Evolutionary conservation across 2,113 vertebrate genomes (phyloP).

Genomic region (Gobius niger): DNA sequence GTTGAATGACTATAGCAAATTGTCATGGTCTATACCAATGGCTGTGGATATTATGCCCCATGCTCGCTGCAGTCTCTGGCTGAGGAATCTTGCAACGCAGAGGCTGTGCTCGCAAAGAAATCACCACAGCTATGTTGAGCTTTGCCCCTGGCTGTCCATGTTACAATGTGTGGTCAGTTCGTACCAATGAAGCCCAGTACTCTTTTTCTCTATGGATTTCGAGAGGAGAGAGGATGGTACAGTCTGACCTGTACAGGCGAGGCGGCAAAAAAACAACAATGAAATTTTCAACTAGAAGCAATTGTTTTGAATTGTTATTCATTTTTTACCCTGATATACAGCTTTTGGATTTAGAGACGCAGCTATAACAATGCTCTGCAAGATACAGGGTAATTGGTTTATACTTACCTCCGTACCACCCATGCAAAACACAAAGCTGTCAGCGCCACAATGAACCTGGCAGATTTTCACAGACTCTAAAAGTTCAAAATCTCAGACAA

Average conservation of each 20-base stretch:
- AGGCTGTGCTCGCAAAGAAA: conserved; percentile 55
- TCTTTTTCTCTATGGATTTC: conserved; percentile 47
- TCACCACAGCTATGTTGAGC: conserved; percentile 59
- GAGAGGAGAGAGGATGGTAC: conserved; percentile 28
- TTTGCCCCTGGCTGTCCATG: conserved; percentile 61
- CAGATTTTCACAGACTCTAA: too few species aligned
- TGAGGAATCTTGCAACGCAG: conserved; percentile 32
- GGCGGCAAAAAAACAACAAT: neutral
- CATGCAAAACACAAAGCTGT: too few species aligned
- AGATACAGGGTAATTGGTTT: too few species aligned
- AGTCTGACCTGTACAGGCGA: conserved; percentile 22
- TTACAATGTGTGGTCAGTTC: conserved; percentile 62
- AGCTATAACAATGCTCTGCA: too few species aligned
- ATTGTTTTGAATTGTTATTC: too few species aligned
- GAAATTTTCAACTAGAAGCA: too few species aligned
- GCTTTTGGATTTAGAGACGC: too few species aligned
- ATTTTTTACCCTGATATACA: too few species aligned
- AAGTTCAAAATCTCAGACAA: too few species aligned
- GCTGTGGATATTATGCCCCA: conserved; percentile 31
- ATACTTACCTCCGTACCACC: too few species aligned
- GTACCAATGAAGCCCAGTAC: conserved; percentile 54
- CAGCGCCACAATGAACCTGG: too few species aligned
- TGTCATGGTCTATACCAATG: conserved; percentile 42
- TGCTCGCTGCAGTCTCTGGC: conserved; percentile 36
- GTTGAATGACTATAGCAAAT: neutral